Evolutionary conservation across 2,113 vertebrate genomes (phyloP), one percentile per base, ranked within the genome.

Genomic region (Larimichthys polyactis): DNA sequence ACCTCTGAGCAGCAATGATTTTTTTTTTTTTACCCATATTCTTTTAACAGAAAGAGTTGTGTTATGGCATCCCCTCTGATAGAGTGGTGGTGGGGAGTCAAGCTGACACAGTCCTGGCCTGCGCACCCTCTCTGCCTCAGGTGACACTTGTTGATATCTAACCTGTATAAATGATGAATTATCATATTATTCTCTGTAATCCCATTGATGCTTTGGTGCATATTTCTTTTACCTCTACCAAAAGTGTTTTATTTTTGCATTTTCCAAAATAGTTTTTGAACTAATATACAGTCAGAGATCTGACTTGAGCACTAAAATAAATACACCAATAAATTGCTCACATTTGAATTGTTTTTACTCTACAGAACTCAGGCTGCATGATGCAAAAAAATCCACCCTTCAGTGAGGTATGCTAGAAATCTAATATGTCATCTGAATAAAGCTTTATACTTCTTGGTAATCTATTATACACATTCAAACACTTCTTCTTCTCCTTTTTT

Each of bases 331-430:
- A 57, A 59, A 44, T 7, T 24, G 12, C 11, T 78, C 2, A 27
- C 71, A 9, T 51, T 54, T 22, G 22, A 71, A 57, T 74, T 58
- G 22, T 36, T 36, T 71, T 59, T 10, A 22, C 8, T 20, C n/a
- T 6, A 59, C 93, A 98, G 97, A 84, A 67, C 65, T 76, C 84
- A 29, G 74, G 73, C 11, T 98, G 97, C 72, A 82, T 85, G 2
- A 10, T 3, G 10, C 75, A 89, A 59, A 93, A 74, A 67, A 92
- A 14, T 43, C 72, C 91, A 20, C 22, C 83, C 71, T 94, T 97
- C 76, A 93, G 84, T 62, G 46, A 74, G 96, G 96, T 97, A 92
- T 68, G 82, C 0, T 11, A 71, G 0, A 32, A 79, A 44, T 55
- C 12, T 2, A 54, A 2, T 16, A 16, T 65, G 64, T 68, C 9